Evolutionary conservation across 2,797 vertebrate species (phyloP), one percentile per base, ranked within the genome.

Genomic region (Falco berigora): DNA sequence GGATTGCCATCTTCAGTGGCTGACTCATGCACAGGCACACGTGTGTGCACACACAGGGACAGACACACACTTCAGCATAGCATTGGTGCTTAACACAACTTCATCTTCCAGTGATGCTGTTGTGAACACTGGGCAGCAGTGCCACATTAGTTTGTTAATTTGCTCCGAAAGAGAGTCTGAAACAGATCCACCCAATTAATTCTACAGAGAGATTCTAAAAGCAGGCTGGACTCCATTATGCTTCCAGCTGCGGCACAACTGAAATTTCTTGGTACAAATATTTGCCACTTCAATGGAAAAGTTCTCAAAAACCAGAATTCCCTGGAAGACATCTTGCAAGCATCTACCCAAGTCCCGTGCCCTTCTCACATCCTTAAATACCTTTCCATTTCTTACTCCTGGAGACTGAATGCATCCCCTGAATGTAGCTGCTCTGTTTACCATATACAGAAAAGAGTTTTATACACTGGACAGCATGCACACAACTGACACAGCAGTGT

Each of bases 401-500:
- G 69, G 62, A 91, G 72, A 83, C 53, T 21, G 62, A 94, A 63
- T 20, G 21, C 9, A 78, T 64, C 69, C 68, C 85, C 90, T 86
- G 42, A 91, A 42, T 69, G 87, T 72, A 96, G 79, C 91, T 95
- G 92, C 92, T 96, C 91, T 88, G 73, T 91, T 96, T 67, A 81
- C 58, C 82, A 92, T 62, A 34, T 8, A 84, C 18, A 85, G 77
- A 88, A 90, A 72, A 68, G 34, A 78, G 79, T 53, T 88, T 87
- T 75, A 61, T 15, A 90, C 89, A 90, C 72, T 17, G 76, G 72
- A 90, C 85, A 92, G 92, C 82, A 91, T 84, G 94, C 96, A 95
- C 86, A 92, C 76, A 79, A 73, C 4, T 9, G 82, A 88, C 85
- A 78, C 38, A 69, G 94, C 91, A 75, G 86, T 16, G 0, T n/a